Conservation (phyloP, 2,797 vertebrate species). For the Cossypha niveicapilla region DNA sequence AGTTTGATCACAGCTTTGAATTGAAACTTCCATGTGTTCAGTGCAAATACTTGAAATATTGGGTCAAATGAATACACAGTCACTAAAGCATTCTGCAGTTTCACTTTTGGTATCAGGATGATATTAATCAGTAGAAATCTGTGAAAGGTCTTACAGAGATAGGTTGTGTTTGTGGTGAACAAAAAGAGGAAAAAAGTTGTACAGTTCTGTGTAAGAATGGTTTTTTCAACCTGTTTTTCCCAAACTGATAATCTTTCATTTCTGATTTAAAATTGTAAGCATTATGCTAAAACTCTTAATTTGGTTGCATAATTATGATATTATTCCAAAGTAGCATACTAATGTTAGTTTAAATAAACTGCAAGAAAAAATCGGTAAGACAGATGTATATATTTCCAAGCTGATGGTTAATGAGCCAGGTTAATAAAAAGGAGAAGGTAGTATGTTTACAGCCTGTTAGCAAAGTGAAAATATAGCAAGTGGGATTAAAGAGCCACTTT, state of each 20-base stretch:
- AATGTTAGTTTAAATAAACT: not conserved
- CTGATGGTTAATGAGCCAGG: constrained; percentile 37
- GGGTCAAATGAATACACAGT: not conserved
- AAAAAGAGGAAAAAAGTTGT: not conserved
- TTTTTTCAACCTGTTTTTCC: not conserved
- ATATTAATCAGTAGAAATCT: not conserved
- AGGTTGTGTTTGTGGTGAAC: not conserved
- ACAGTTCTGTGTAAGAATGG: not conserved
- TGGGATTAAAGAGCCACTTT: constrained; percentile 29
- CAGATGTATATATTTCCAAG: not conserved
- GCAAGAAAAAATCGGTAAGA: not conserved
- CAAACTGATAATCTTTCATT: not conserved
- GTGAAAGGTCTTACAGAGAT: not conserved
- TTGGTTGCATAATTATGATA: not conserved
- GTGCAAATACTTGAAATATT: not conserved
- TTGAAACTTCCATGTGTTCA: not conserved
- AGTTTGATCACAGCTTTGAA: not conserved
- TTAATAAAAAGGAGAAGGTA: constrained; percentile 49
- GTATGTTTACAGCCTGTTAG: constrained; percentile 38
- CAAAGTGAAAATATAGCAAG: constrained; percentile 13
- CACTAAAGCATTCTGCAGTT: not conserved
- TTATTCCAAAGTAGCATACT: not conserved
- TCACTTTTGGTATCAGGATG: not conserved
- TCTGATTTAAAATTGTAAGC: not conserved
- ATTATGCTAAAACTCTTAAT: not conserved